Base-by-base conservation (phyloP, 2,888 invertebrate species). In the Morpho deidamia region DNA sequence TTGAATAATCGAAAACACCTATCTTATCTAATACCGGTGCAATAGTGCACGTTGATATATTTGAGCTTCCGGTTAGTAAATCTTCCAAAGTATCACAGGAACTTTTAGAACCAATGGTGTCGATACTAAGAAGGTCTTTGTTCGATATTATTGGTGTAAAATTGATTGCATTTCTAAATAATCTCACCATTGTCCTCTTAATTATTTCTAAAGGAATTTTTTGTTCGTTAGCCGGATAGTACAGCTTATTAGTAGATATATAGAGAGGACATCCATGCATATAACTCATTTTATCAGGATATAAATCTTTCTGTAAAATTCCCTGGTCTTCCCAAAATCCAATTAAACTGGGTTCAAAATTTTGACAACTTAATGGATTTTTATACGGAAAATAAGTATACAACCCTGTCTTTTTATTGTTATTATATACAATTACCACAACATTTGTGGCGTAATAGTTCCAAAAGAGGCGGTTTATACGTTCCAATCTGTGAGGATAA, bases 21-120 rank as follows among this genome's bases (percentile, higher is more conserved):
- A 73, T 58, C 58, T 71, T 70, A 12, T 83, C 81, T 1, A 76
- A 69, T 1, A 76, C 79, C 35, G 81, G 66, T 11, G 81, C 75
- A 55, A 82, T 76, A 34, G 73, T 80, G 47, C 80, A 78, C 1
- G 78, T 80, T 0, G 82, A 84, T 50, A 85, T 76, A 58, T 84
- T 83, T 0, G 77, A 76, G 3, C 60, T 56, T 1, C 83, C 83
- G 2, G 65, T 62, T 14, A 83, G 70, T 5, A 84, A 74, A 44
- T 83, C 84, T 32, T 77, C 78, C 1, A 85, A 62, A 4, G 82
- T 81, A 57, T 78, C 76, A 0, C 81, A 79, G 81, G 81, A 83
- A 55, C 81, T 82, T 40, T 72, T 76, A 2, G 78, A 74, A 7
- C 74, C 67, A 56, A 78, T 72, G 0, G 81, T 80, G 61, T 83